phyloP scores from a whole-genome alignment of 2,113 vertebrate species.

The Heterotilapia buettikoferi region DNA sequence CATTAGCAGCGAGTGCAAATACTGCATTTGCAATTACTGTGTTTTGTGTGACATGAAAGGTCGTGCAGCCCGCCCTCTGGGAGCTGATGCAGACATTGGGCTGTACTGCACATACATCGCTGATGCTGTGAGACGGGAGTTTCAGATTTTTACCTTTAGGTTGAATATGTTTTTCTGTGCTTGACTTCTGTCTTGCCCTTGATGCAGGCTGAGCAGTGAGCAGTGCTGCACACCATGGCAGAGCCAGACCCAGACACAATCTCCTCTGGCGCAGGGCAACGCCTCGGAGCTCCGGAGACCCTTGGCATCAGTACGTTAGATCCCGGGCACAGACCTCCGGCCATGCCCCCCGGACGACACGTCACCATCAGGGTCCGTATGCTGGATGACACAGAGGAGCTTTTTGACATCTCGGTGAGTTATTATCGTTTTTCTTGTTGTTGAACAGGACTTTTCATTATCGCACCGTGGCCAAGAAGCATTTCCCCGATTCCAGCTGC shows the following conservation, averaged over 20 bases:
- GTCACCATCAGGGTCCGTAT: conserved; percentile 89
- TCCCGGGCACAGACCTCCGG: conserved; percentile 83
- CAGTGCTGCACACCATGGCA: conserved; percentile 77
- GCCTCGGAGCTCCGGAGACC: conserved; percentile 87
- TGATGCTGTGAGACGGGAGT: neutral
- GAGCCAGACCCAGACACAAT: conserved; percentile 86
- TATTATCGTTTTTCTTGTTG: neutral
- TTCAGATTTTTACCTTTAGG: neutral
- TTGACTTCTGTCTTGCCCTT: neutral
- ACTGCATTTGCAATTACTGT: conserved; percentile 36
- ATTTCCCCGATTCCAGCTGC: conserved; percentile 18
- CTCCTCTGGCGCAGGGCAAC: conserved; percentile 82
- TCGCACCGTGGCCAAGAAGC: conserved; percentile 1
- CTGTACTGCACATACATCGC: neutral
- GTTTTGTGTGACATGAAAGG: conserved; percentile 19
- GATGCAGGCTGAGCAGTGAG: conserved; percentile 47
- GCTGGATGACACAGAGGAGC: conserved; percentile 93
- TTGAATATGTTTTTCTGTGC: neutral
- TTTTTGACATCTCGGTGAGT: conserved; percentile 93
- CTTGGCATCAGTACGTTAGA: conserved; percentile 96
- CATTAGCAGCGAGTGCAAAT: conserved; percentile 58
- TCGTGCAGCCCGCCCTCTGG: conserved; percentile 11
- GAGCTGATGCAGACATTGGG: neutral
- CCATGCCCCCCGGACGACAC: conserved; percentile 85
- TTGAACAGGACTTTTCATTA: conserved; percentile 7